Conservation (phyloP, 2,113 vertebrate species). For the Illadopsis cleaveri region DNA sequence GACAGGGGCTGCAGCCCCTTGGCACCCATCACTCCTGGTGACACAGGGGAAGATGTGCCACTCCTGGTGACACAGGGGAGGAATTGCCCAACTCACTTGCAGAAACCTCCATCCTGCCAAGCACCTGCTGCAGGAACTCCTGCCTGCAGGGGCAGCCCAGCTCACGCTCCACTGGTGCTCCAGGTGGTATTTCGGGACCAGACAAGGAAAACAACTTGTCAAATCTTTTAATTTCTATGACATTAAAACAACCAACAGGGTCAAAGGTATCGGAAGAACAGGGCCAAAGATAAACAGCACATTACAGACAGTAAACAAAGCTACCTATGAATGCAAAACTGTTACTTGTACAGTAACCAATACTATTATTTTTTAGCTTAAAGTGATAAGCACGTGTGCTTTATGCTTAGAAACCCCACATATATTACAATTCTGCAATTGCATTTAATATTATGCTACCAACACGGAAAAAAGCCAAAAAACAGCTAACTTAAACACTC, state of each 20-base stretch:
- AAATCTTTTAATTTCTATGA: constrained; percentile 66
- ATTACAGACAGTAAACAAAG: constrained; percentile 50
- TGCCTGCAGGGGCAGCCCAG: background rate
- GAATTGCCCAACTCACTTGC: too few relatives aligned
- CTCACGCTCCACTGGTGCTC: background rate
- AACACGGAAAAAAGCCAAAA: background rate
- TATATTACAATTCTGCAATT: background rate
- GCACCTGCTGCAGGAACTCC: background rate
- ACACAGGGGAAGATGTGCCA: background rate
- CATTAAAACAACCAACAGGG: constrained; percentile 42
- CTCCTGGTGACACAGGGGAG: background rate
- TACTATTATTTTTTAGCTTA: background rate
- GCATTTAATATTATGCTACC: background rate
- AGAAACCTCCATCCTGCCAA: background rate
- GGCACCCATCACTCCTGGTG: background rate
- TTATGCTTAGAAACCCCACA: background rate
- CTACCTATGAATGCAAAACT: background rate
- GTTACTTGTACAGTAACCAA: constrained; percentile 15
- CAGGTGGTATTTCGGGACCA: background rate
- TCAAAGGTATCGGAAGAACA: background rate
- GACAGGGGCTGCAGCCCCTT: background rate
- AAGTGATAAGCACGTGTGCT: background rate
- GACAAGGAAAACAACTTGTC: constrained; percentile 11
- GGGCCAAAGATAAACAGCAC: background rate
- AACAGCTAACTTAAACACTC: background rate